A percentile compares a stretch with the other conserved stretches of the same genome.
These are phyloP conservation scores for Lagocephalus sceleratus DNA, from an alignment of 2,797 vertebrate species.

Conservation along the genomic window DNA sequence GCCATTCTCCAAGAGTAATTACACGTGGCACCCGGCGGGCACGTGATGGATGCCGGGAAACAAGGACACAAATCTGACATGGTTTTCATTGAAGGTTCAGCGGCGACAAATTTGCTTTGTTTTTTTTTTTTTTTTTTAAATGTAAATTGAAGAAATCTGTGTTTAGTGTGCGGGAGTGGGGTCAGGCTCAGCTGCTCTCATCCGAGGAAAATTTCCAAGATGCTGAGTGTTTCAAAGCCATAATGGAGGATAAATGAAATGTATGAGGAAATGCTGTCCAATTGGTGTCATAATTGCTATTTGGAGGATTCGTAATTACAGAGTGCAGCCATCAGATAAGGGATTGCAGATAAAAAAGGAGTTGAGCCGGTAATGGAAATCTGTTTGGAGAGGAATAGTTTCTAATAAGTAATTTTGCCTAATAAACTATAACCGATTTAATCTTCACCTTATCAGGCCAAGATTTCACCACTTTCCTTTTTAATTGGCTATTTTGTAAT, in stretches of 20 bases:
- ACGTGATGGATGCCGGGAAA: constrained; percentile 73
- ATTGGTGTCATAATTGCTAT: constrained; percentile 75
- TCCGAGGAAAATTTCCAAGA: constrained; percentile 48
- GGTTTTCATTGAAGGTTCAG: constrained; percentile 50
- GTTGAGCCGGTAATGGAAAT: constrained; percentile 80
- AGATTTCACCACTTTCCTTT: constrained; percentile 94
- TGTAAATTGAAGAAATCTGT: background rate
- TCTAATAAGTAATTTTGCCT: constrained; percentile 86
- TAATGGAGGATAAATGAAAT: constrained; percentile 71
- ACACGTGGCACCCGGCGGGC: constrained; percentile 72
- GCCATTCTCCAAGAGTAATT: constrained; percentile 76
- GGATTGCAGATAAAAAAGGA: constrained; percentile 77
- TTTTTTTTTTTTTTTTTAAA: constrained; percentile 28
- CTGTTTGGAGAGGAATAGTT: constrained; percentile 82
- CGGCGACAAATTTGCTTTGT: constrained; percentile 38
- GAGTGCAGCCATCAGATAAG: constrained; percentile 76
- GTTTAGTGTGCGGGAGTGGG: constrained; percentile 32
- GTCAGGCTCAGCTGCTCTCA: constrained; percentile 33
- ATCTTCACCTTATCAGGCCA: constrained; percentile 86
- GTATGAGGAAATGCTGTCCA: constrained; percentile 68
- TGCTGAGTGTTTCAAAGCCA: constrained; percentile 59
- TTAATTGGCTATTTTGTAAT: constrained; percentile 99
- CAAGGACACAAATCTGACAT: constrained; percentile 56
- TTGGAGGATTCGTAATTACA: constrained; percentile 79
- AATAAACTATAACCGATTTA: constrained; percentile 89